Percentiles rank a stretch among this genome's conserved stretches.
These are phyloP conservation scores for Cyrtorhinus lividipennis DNA, from an alignment of 1,140 invertebrate species.

Conservation along the genomic window DNA sequence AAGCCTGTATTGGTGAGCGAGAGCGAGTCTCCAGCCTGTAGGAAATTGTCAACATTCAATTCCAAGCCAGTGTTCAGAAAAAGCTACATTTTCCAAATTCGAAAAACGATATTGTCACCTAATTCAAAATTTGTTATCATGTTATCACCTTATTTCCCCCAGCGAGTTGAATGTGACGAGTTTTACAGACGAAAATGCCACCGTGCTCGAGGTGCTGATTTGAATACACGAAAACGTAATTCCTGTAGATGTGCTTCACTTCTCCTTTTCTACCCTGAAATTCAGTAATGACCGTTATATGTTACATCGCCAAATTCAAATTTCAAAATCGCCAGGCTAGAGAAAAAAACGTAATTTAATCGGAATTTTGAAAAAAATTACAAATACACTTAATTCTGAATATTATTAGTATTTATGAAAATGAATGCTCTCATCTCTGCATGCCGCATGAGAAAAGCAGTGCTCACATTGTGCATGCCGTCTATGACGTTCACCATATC, in stretches of 20 bases:
- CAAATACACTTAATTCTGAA: neutral
- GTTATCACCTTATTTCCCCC: slow-evolving; percentile 53
- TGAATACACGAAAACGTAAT: slow-evolving; percentile 86
- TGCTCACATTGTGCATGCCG: slow-evolving; percentile 71
- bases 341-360: neutral
- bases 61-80: neutral
- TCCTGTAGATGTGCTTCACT: slow-evolving; percentile 90
- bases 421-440: too few species aligned
- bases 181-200: slow-evolving; percentile 94
- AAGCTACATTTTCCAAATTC: neutral
- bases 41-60: neutral
- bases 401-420: too few species aligned
- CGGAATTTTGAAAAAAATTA: neutral
- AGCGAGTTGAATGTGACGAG: slow-evolving; percentile 75
- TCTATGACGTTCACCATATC: slow-evolving; percentile 96
- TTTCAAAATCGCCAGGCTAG: neutral
- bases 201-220: slow-evolving; percentile 89
- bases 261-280: slow-evolving; percentile 72
- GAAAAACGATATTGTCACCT: neutral
- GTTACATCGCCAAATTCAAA: neutral
- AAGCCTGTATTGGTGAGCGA: slow-evolving; percentile 18
- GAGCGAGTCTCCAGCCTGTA: slow-evolving; percentile 1
- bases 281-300: neutral
- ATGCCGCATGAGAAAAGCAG: too few species aligned
- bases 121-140: neutral